These are phyloP conservation scores for Mormyrus proboscirostris DNA, from an alignment of 2,797 vertebrate genomes.

Conservation along the genomic window DNA sequence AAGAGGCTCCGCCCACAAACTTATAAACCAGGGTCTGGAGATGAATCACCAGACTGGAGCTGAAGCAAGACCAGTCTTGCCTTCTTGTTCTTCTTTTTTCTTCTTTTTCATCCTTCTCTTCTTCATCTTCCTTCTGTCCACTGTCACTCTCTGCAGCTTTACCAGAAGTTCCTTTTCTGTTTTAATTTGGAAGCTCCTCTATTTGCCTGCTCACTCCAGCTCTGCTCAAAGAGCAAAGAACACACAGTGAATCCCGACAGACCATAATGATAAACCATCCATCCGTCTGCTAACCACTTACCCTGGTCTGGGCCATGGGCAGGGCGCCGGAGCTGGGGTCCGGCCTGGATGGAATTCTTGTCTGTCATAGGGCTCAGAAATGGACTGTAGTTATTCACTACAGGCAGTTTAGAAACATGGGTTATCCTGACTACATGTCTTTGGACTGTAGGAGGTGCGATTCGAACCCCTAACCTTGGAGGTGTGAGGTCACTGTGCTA, in stretches of 20 bases:
- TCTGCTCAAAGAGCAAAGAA: not conserved
- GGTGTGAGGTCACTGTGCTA: not conserved
- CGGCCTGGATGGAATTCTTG: not conserved
- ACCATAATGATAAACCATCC: not conserved
- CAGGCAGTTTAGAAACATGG: not conserved
- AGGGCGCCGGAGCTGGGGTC: not conserved
- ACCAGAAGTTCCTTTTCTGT: not conserved
- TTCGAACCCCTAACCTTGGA: not conserved
- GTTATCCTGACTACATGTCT: not conserved
- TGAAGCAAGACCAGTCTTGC: not conserved
- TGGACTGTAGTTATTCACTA: not conserved
- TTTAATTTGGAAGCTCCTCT: not conserved
- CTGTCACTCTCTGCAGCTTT: not conserved
- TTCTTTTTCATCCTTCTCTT: slow-evolving; percentile 5
- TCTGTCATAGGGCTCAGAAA: not conserved
- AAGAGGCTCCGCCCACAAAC: not conserved
- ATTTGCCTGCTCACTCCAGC: not conserved
- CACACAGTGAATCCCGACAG: not conserved
- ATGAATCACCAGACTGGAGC: not conserved
- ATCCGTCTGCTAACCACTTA: not conserved
- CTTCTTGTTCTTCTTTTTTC: not conserved
- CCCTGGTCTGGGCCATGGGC: not conserved
- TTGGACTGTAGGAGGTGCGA: not conserved
- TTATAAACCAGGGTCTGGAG: not conserved
- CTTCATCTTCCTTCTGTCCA: not conserved